Evolutionary conservation across 2,113 vertebrate genomes (phyloP).

Genomic region (Heptranchias perlo): DNA sequence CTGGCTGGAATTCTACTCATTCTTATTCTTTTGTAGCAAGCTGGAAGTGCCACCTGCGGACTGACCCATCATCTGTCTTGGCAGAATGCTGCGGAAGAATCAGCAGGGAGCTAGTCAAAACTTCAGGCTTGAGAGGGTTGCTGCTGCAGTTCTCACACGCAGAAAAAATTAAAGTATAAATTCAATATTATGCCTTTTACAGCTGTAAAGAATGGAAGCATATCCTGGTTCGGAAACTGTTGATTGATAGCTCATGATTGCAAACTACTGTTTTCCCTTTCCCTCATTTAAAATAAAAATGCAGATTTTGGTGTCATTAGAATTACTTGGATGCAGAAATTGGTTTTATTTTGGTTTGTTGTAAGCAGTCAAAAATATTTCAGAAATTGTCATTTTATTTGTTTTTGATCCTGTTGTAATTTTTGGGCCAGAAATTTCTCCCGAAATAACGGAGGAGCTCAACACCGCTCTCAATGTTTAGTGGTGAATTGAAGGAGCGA

Average conservation of each 20-base stretch:
- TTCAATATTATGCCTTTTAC: neutral
- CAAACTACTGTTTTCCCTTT: neutral
- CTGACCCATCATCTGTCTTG: neutral
- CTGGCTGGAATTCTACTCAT: neutral
- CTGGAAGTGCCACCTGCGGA: neutral
- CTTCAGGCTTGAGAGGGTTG: conserved; percentile 12
- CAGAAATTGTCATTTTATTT: neutral
- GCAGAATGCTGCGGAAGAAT: neutral
- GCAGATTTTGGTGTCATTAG: neutral
- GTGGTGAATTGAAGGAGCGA: no score
- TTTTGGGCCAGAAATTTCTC: no score
- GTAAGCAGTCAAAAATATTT: neutral
- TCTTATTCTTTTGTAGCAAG: neutral
- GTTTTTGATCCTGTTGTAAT: neutral
- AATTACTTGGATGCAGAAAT: neutral
- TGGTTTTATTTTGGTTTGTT: neutral
- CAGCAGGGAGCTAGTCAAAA: conserved; percentile 12
- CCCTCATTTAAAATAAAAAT: neutral
- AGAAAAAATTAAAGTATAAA: neutral
- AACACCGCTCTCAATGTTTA: no score
- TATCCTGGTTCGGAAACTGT: neutral
- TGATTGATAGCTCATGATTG: neutral
- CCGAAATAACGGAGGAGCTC: no score
- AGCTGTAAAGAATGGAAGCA: neutral
- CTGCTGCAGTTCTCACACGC: neutral